Percentiles rank a stretch among this genome's conserved stretches.
These are phyloP conservation scores for Lamellibrachia luymesi DNA, from an alignment of 1,140 invertebrate species.

Conservation along the genomic window DNA sequence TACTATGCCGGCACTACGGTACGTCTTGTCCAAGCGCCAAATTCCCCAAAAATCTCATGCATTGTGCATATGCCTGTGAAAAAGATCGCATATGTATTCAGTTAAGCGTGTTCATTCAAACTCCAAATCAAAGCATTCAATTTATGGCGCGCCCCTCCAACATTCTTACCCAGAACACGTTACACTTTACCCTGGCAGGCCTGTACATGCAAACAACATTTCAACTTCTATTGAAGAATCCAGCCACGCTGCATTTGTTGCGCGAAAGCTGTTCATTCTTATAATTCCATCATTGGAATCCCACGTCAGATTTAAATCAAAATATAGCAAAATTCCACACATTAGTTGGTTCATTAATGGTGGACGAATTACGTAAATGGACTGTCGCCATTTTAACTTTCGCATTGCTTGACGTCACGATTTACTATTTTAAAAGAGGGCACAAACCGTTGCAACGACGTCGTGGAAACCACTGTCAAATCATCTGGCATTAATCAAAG, in stretches of 20 bases:
- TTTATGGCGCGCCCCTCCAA: too few relatives aligned
- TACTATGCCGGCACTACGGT: neutral
- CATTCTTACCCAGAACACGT: too few relatives aligned
- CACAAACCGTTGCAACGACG: neutral
- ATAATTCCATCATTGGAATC: too few relatives aligned
- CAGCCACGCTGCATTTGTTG: too few relatives aligned
- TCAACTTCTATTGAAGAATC: too few relatives aligned
- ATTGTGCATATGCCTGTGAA: neutral
- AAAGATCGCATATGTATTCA: neutral
- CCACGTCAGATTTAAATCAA: too few relatives aligned
- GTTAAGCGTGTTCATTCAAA: neutral
- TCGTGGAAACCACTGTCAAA: neutral
- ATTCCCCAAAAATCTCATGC: too few relatives aligned
- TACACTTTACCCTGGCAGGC: too few relatives aligned
- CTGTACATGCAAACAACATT: too few relatives aligned
- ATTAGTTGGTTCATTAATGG: neutral
- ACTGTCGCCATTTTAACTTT: neutral
- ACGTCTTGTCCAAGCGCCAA: too few relatives aligned
- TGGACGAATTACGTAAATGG: neutral
- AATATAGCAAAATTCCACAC: neutral
- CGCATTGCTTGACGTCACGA: neutral
- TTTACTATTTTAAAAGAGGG: neutral
- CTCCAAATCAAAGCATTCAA: neutral
- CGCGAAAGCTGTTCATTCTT: too few relatives aligned
- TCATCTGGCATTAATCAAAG: too few relatives aligned